Evolutionary conservation across 2,888 invertebrate genomes (phyloP).

Genomic region (Chirona hameri): DNA sequence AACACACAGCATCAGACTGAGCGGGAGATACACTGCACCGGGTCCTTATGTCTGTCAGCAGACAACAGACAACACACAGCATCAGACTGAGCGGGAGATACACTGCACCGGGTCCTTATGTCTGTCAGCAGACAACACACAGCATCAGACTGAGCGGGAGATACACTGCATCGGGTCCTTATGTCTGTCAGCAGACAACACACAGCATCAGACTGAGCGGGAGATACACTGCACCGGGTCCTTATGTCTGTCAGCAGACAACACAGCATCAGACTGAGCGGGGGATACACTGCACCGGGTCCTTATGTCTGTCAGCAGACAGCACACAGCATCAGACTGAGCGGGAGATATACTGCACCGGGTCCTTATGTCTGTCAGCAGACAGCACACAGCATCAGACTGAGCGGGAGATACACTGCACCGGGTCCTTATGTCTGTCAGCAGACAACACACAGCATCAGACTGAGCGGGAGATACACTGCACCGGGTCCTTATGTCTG

Average conservation of each 20-base stretch:
- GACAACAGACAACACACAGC: constrained; percentile 52
- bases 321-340: constrained; percentile 68
- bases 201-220: no score
- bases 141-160: constrained; percentile 84
- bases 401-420: constrained; percentile 90
- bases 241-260: constrained; percentile 51
- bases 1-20: constrained; percentile 86
- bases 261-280: constrained; percentile 85
- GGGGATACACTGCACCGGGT: constrained; percentile 90
- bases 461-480: no score
- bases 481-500: no score
- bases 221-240: no score
- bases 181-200: constrained; percentile 60
- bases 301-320: constrained; percentile 70
- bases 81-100: constrained; percentile 84
- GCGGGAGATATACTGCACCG: constrained; percentile 91
- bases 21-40: constrained; percentile 88
- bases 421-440: constrained; percentile 84
- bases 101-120: constrained; percentile 95
- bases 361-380: constrained; percentile 82
- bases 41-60: constrained; percentile 78
- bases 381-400: constrained; percentile 63
- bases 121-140: constrained; percentile 53
- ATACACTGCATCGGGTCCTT: constrained; percentile 93
- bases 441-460: no score